Evolutionary conservation across 1,140 invertebrate genomes (phyloP).

Genomic region (Thaumetopoea pityocampa): DNA sequence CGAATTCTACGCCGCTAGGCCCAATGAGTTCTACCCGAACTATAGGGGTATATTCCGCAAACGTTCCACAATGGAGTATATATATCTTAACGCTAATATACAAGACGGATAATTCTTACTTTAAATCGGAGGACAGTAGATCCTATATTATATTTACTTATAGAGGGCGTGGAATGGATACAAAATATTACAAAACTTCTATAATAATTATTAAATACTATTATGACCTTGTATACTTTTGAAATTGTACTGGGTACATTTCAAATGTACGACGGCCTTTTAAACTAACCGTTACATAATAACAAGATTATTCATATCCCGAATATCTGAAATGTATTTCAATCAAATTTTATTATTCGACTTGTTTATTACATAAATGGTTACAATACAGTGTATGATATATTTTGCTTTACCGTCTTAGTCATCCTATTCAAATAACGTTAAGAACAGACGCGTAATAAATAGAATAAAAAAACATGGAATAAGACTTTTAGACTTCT

Average conservation of each 20-base stretch:
- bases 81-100: conserved; percentile 57
- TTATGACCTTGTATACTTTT: conserved; percentile 8
- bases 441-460: too few species aligned
- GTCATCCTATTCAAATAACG: too few species aligned
- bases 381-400: conserved; percentile 9
- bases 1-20: too few species aligned
- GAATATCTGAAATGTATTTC: conserved; percentile 42
- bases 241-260: too few species aligned
- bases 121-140: conserved; percentile 62
- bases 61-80: conserved; percentile 31
- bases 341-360: conserved; percentile 17
- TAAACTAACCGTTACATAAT: conserved; percentile 35
- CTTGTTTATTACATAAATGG: conserved; percentile 15
- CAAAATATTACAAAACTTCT: conserved; percentile 69
- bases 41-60: conserved; percentile 11
- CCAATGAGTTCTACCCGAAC: neutral
- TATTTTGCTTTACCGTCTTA: conserved; percentile 1
- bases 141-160: conserved; percentile 60
- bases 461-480: too few species aligned
- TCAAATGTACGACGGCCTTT: too few species aligned
- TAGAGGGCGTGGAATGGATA: conserved; percentile 64
- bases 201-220: conserved; percentile 35
- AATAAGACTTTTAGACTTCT: too few species aligned
- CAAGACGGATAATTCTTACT: conserved; percentile 68
- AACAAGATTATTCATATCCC: conserved; percentile 48